Conservation (phyloP, 2,888 invertebrate genomes). For the Gastrophysa polygoni region DNA sequence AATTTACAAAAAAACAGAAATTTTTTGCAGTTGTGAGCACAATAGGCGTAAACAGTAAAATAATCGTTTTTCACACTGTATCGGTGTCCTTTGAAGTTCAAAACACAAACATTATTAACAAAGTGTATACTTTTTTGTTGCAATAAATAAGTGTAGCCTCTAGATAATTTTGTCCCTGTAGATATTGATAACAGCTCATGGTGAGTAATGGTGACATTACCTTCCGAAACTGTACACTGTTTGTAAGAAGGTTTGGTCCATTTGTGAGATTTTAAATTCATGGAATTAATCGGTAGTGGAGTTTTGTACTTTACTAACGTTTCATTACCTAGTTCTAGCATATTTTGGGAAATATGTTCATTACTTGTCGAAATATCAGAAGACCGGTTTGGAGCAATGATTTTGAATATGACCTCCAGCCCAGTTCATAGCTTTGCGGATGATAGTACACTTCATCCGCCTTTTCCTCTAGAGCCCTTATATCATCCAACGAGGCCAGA, state of each 20-base stretch:
- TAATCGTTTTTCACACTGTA: conserved; percentile 12
- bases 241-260: too few relatives aligned
- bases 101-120: conserved; percentile 10
- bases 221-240: too few relatives aligned
- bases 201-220: not conserved
- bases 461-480: too few relatives aligned
- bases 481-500: too few relatives aligned
- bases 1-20: conserved; percentile 5
- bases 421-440: too few relatives aligned
- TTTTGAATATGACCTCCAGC: too few relatives aligned
- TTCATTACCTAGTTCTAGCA: not conserved
- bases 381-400: not conserved
- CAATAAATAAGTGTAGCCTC: not conserved
- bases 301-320: not conserved
- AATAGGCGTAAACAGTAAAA: conserved; percentile 1
- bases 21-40: conserved; percentile 9
- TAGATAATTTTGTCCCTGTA: too few relatives aligned
- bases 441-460: too few relatives aligned
- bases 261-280: conserved; percentile 2
- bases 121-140: not conserved
- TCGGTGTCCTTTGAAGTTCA: conserved; percentile 5
- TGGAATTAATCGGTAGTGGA: not conserved
- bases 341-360: conserved; percentile 1
- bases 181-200: not conserved
- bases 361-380: conserved; percentile 9